Evolutionary conservation across 2,113 vertebrate genomes (phyloP).

Genomic region (Callopanchax toddi): DNA sequence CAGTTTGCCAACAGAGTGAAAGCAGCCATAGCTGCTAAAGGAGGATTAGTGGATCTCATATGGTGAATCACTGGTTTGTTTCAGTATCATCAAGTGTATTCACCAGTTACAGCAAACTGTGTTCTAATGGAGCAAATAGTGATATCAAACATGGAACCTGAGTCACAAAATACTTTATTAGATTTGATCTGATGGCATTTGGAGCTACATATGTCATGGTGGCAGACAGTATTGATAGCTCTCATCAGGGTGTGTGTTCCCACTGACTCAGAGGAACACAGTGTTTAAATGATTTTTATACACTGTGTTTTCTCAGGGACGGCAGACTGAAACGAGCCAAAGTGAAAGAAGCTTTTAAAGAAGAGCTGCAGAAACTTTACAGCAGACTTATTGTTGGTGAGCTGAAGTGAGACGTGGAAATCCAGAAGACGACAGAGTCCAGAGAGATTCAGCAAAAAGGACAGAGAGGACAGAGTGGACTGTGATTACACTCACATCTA

Average conservation of each 20-base stretch:
- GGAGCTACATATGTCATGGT: too few relatives aligned
- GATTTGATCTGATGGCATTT: not conserved
- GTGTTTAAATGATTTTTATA: too few relatives aligned
- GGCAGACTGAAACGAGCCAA: conserved; percentile 92
- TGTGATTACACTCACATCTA: too few relatives aligned
- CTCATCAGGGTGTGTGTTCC: too few relatives aligned
- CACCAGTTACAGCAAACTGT: not conserved
- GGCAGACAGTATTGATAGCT: too few relatives aligned
- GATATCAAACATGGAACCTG: not conserved
- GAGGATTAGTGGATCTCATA: conserved; percentile 90
- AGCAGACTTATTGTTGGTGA: conserved; percentile 89
- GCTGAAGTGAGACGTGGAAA: conserved; percentile 70
- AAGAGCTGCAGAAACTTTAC: conserved; percentile 93
- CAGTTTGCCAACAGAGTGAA: conserved; percentile 95
- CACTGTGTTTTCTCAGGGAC: conserved; percentile 81
- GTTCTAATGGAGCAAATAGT: not conserved
- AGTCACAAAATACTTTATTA: not conserved
- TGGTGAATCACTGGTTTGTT: conserved; percentile 81
- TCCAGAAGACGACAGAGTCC: not conserved
- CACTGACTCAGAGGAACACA: too few relatives aligned
- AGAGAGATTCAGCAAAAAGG: conserved; percentile 2
- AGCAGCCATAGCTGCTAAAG: conserved; percentile 89
- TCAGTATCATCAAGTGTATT: not conserved
- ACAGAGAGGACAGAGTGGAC: not conserved
- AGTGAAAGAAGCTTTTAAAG: conserved; percentile 90